phyloP scores from a whole-genome alignment of 2,113 vertebrate genomes.

The Mastomys coucha region DNA sequence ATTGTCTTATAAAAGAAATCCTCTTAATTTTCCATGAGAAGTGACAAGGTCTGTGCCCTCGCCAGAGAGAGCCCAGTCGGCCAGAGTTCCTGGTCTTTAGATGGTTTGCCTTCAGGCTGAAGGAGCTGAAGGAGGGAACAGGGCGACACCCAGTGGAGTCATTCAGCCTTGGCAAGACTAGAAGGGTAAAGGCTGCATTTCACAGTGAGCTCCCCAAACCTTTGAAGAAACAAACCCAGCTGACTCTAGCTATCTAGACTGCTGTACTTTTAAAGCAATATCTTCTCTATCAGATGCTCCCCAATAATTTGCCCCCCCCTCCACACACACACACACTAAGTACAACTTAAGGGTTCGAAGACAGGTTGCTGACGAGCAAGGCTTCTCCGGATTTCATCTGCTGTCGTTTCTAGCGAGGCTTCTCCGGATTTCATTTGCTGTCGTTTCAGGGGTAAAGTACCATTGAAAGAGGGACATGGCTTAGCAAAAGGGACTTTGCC shows the following conservation, averaged over 20 bases:
- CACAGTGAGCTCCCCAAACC: neutral
- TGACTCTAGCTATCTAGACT: neutral
- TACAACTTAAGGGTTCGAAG: neutral
- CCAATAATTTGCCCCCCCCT: neutral
- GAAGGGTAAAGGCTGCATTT: neutral
- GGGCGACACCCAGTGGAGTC: slow-evolving; percentile 5
- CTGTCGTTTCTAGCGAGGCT: neutral
- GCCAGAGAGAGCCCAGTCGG: neutral
- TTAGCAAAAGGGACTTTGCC: too few species aligned
- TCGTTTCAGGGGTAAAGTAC: neutral
- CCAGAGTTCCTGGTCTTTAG: neutral
- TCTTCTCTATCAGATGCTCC: neutral
- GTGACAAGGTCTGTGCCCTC: neutral
- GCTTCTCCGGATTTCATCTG: neutral
- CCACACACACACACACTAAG: neutral
- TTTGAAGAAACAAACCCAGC: neutral
- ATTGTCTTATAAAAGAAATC: neutral
- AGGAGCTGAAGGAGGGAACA: fast-evolving
- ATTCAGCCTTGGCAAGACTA: neutral
- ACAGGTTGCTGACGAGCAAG: neutral
- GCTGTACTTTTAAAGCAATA: neutral
- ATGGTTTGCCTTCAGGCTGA: neutral
- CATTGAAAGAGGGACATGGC: neutral
- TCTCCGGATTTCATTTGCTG: neutral
- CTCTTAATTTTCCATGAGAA: neutral